phyloP scores from a whole-genome alignment of 2,888 invertebrate genomes.

The Bimastos eiseni region DNA sequence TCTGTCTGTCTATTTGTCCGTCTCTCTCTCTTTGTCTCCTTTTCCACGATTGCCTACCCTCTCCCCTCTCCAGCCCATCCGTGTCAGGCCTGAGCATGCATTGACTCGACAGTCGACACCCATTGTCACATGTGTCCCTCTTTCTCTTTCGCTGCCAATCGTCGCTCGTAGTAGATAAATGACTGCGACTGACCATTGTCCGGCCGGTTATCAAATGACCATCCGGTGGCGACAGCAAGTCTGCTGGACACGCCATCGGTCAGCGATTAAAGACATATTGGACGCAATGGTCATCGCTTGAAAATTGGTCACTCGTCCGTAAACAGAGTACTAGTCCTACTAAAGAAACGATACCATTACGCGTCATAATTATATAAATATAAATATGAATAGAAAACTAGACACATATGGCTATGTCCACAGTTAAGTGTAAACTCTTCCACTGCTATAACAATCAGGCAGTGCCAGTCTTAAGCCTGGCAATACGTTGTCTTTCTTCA shows the following conservation, averaged over 20 bases:
- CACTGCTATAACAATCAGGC: too few species aligned
- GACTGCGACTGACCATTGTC: not conserved
- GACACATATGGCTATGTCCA: too few species aligned
- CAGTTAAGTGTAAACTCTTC: too few species aligned
- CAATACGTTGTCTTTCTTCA: too few species aligned
- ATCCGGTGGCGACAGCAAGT: constrained; percentile 8
- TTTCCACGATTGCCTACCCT: not conserved
- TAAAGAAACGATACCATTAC: too few species aligned
- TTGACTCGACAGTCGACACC: not conserved
- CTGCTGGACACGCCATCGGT: constrained; percentile 19
- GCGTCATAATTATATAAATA: too few species aligned
- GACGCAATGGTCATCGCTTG: not conserved
- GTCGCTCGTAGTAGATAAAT: not conserved
- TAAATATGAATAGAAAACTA: too few species aligned
- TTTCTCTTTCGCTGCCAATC: not conserved
- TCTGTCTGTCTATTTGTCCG: too few species aligned
- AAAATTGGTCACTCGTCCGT: not conserved
- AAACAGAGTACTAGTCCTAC: not conserved
- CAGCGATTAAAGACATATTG: not conserved
- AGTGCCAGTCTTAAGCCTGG: too few species aligned
- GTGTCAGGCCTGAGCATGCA: not conserved
- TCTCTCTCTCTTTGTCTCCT: not conserved
- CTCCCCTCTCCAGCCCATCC: not conserved
- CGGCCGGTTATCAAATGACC: not conserved
- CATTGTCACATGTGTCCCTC: not conserved